Percentiles rank a stretch among this genome's conserved stretches.
phyloP scores from a whole-genome alignment of 2,888 invertebrate species.

The Eulithis prunata region DNA sequence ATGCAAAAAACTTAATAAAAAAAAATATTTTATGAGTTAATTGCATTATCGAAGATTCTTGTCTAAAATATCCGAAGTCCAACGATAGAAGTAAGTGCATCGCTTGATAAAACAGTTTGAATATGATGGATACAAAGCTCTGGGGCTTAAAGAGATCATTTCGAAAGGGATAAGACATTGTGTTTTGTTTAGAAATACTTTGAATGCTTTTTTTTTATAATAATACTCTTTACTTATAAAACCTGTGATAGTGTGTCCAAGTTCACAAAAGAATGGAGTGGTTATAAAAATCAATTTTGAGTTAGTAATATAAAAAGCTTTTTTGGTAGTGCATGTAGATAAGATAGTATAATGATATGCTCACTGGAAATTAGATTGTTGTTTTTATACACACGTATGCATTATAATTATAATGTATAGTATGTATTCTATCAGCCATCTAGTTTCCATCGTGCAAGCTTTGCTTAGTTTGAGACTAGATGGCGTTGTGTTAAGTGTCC shows the following conservation, averaged over 20 bases:
- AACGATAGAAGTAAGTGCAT: neutral
- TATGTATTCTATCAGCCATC: too few species aligned
- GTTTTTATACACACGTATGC: too few species aligned
- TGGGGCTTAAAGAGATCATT: neutral
- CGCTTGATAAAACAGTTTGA: constrained; percentile 1
- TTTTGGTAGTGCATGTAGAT: too few species aligned
- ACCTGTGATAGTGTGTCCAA: neutral
- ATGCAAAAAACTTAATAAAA: neutral
- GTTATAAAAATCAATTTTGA: neutral
- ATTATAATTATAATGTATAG: too few species aligned
- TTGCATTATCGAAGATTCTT: neutral
- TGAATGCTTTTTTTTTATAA: too few species aligned
- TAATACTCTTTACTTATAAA: neutral
- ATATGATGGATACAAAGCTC: neutral
- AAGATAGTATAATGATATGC: too few species aligned
- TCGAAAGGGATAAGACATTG: neutral
- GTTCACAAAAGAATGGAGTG: neutral
- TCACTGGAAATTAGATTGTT: too few species aligned
- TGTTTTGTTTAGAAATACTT: neutral
- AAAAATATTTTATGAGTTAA: neutral
- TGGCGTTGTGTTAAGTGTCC: too few species aligned
- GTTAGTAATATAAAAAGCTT: too few species aligned
- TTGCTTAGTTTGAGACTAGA: too few species aligned
- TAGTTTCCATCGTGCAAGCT: too few species aligned
- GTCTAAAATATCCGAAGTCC: constrained; percentile 6